Base-by-base conservation (phyloP, 2,113 vertebrate genomes). In the Phylloscopus trochiloides region DNA sequence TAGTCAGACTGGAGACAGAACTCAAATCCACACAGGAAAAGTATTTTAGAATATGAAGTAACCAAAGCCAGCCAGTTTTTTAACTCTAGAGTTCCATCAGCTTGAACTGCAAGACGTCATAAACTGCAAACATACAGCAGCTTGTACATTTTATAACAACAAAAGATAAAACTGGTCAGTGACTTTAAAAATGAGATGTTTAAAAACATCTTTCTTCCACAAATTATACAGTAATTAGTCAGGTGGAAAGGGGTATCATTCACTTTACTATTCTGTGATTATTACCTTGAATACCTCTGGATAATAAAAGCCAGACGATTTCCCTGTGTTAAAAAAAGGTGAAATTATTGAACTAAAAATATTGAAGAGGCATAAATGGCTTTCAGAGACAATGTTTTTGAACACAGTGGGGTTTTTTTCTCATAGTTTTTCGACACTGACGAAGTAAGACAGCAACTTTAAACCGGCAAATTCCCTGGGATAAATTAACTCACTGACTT, bases 391-490 rank as follows among this genome's bases (percentile, higher is more conserved):
- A 9, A 2, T 1, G 1, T 5, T 34, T 65, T 74, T 5, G 4
- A 88, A 21, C 10, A 42, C 2, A 9, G 13, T 2, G 1, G 11
- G 2, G 0, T 0, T 4, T n/a, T 36, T 47, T 65, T 32, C 43
- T 50, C 50, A 14, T 1, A 32, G 4, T 1, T 40, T 74, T 79
- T 79, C 12, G 32, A 9, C 12, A 61, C 8, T 9, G 42, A 43
- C 7, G 58, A 86, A 65, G 28, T 11, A 34, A 36, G 32, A 31
- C 5, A 18, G 16, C 12, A 50, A 14, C 3, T 54, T 54, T 58
- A 58, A 86, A 38, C 3, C 15, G 24, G 17, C 17, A 51, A 38
- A n/a, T 29, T 40, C 15, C n/a, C 55, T 43, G 24, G 6, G 12
- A 73, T 4, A 70, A 52, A 79, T 22, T 21, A 52, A 63, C n/a